Base-by-base conservation (phyloP, 1,140 invertebrate genomes). In the Eriosoma lanigerum region DNA sequence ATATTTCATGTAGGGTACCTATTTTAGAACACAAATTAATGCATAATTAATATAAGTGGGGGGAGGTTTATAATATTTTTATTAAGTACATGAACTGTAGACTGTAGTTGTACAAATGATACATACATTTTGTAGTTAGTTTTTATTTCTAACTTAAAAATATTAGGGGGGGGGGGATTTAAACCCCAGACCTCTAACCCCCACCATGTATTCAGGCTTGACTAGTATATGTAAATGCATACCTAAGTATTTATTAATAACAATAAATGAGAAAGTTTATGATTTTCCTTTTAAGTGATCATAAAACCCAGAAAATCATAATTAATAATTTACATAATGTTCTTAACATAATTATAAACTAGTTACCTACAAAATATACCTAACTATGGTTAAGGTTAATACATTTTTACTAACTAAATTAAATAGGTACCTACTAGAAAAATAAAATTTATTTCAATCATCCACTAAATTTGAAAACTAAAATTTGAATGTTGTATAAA, bases 301-400 rank as follows among this genome's bases (percentile, higher is more conserved):
- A 58, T 58, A 58, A 10, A 9, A 60, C 15, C 1, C 15, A 29
- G 24, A 29, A 60, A 60, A 60, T 60, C 3, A 60, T 29, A 60
- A 60, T 29, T 29, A 29, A 17, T 19, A 60, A 60, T 60, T 29
- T 29, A 19, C 26, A 29, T 60, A 8, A 60, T 60, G 58, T 60
- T 60, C 26, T 58, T 58, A 58, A 58, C 56, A 60, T 60, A 60
- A 60, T 60, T 60, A 24, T 60, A 60, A 29, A 29, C 5, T 60
- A 32, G 32, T 8, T 8, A 38, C 32, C 8, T 4, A 60, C 58
- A 60, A 29, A 60, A 60, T 19, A 29, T 29, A n/a, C n/a, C n/a
- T n/a, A 29, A 29, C 15, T 29, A 58, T 29, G 26, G 56, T 60
- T 60, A 60, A 60, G 56, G 56, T 60, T 60, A 60, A 60, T 60